These are phyloP conservation scores for Drosophila kikkawai DNA, from an alignment of 1,140 invertebrate genomes.

Conservation along the genomic window DNA sequence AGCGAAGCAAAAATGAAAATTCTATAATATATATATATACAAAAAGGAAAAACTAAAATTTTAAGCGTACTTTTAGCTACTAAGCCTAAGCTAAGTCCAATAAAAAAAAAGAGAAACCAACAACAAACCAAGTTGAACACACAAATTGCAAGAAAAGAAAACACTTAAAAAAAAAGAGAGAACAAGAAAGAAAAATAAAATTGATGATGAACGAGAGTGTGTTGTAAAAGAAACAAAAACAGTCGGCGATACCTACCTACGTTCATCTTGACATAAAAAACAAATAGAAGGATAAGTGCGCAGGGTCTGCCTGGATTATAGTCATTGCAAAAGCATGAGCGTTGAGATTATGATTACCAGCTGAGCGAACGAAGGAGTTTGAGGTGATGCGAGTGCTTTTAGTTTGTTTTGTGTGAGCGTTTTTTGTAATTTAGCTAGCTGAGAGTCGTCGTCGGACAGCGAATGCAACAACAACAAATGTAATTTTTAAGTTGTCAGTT, in stretches of 20 bases:
- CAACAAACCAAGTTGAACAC: constrained; percentile 71
- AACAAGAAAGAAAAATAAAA: constrained; percentile 49
- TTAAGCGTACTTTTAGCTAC: constrained; percentile 79
- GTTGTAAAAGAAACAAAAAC: constrained; percentile 39
- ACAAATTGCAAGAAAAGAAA: constrained; percentile 62
- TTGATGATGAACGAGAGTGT: constrained; percentile 32
- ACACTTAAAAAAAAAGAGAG: constrained; percentile 28
- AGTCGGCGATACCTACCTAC: constrained; percentile 76
- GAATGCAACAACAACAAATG: constrained; percentile 47
- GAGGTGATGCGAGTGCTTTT: constrained; percentile 69
- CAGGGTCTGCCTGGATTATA: constrained; percentile 66
- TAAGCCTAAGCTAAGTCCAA: constrained; percentile 81
- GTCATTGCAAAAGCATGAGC: constrained; percentile 65
- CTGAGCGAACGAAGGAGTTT: constrained; percentile 38
- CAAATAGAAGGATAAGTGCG: constrained; percentile 41
- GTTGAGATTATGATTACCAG: constrained; percentile 70
- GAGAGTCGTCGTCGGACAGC: constrained; percentile 23
- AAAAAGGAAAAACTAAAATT: constrained; percentile 63
- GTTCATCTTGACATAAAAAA: constrained; percentile 71
- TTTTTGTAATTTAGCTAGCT: constrained; percentile 57
- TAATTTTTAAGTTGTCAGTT: constrained; percentile 62
- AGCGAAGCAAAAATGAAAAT: constrained; percentile 73
- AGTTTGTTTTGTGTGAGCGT: constrained; percentile 67
- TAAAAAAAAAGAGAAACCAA: constrained; percentile 58
- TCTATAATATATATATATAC: constrained; percentile 73